Conservation (phyloP, 1,140 invertebrate species). For the Lineus longissimus region DNA sequence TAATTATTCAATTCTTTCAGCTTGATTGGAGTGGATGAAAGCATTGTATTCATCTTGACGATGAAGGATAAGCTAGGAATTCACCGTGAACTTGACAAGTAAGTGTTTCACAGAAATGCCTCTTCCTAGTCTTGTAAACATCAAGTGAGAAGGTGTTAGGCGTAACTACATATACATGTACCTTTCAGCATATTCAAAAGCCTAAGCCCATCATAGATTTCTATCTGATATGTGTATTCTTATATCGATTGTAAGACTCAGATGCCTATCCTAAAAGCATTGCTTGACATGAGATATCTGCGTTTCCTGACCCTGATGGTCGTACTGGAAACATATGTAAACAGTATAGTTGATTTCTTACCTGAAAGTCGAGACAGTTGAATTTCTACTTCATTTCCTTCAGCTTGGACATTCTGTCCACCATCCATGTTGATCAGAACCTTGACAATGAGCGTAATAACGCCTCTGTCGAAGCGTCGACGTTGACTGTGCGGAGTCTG, state of each 20-base stretch:
- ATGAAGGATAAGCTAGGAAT: conserved; percentile 43
- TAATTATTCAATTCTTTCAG: conserved; percentile 24
- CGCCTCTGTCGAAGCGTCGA: conserved; percentile 22
- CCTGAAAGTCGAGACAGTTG: too few species aligned
- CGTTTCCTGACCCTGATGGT: background rate
- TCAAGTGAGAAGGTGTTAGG: background rate
- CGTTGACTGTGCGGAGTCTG: conserved; percentile 29
- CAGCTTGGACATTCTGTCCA: conserved; percentile 41
- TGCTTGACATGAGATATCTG: background rate
- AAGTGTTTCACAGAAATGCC: conserved; percentile 18
- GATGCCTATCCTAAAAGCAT: too few species aligned
- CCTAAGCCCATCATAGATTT: too few species aligned
- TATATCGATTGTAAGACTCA: too few species aligned
- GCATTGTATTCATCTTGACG: conserved; percentile 37
- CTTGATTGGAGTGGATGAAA: conserved; percentile 37
- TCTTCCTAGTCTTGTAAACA: too few species aligned
- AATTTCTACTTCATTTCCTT: too few species aligned
- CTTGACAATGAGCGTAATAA: conserved; percentile 41
- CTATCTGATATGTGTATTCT: too few species aligned
- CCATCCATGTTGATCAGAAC: conserved; percentile 37
- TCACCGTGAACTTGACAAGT: conserved; percentile 46
- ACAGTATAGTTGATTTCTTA: too few species aligned
- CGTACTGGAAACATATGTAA: background rate
- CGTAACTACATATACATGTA: background rate
- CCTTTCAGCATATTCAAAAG: too few species aligned